Evolutionary conservation across 2,888 invertebrate genomes (phyloP).

Genomic region (Hyles lineata): DNA sequence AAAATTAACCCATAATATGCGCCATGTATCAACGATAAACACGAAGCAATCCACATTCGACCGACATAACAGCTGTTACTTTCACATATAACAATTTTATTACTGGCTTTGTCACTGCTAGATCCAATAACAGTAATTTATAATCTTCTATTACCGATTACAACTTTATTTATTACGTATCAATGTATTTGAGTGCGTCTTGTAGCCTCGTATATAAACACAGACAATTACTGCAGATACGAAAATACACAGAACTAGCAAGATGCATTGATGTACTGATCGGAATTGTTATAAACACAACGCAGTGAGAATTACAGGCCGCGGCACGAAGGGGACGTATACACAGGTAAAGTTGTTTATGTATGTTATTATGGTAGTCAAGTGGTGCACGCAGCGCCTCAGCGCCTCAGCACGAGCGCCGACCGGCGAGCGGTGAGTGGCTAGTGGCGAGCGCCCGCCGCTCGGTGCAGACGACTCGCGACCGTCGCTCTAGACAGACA

Average conservation of each 20-base stretch:
- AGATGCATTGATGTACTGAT: conserved; percentile 1
- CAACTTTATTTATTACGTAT: too few species aligned
- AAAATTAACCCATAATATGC: too few species aligned
- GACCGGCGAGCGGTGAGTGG: conserved; percentile 35
- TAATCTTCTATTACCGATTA: too few species aligned
- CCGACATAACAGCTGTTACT: too few species aligned
- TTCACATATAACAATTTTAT: too few species aligned
- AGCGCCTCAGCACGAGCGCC: conserved; percentile 36
- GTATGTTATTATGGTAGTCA: conserved; percentile 29
- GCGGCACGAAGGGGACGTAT: conserved; percentile 2
- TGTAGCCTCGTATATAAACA: background rate
- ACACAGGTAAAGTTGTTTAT: conserved; percentile 28
- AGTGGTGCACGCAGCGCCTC: conserved; percentile 23
- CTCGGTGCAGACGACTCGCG: conserved; percentile 36
- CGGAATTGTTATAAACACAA: conserved; percentile 21
- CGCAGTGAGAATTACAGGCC: conserved; percentile 2
- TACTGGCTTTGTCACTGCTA: too few species aligned
- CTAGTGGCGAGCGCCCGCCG: conserved; percentile 29
- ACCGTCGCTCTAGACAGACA: conserved; percentile 34
- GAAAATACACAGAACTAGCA: background rate
- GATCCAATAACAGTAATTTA: too few species aligned
- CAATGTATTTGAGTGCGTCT: background rate
- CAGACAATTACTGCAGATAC: background rate
- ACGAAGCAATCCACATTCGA: too few species aligned
- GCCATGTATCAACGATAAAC: too few species aligned